Evolutionary conservation across 92 coral and sea anemone genomes (phyloP), one percentile per base, ranked within the genome.

Genomic region (Paragorgia papillata): DNA sequence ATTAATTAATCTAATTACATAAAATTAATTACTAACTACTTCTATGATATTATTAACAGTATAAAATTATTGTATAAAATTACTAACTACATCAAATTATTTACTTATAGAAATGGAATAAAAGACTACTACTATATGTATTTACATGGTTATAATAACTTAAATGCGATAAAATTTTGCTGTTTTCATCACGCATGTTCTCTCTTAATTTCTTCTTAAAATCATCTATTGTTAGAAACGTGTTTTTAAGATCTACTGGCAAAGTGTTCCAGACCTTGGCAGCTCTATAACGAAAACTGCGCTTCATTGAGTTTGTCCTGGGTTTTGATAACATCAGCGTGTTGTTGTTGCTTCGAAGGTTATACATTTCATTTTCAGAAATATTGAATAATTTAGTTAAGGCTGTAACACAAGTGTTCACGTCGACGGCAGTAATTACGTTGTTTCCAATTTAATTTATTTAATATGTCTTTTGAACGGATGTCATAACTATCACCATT

Each of bases 401-500:
- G 22, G 33, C 28, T 14, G 5, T 56, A 22, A 14, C 28, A 22
- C 10, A 14, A 13, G 18, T 22, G 7, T 3, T 17, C n/a, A 6
- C n/a, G 5, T 17, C 58, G 17, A 51, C n/a, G 58, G 3, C 20
- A 17, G 21, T 51, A 22, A 22, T 51, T 51, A 17, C 63, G 82
- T 28, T 60, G 43, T 48, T 62, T 29, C 83, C 78, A 66, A 33
- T 44, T 7, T 35, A 79, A 29, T 22, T 37, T 18, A 44, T 33
- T 34, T 57, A 76, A 24, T 19, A 76, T 3, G 4, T 22, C 57
- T n/a, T n/a, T n/a, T 2, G 83, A 79, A 57, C 64, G 64, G 62
- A 35, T 64, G 28, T 75, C 76, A 55, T 79, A 66, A 7, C 33
- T 18, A n/a, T 57, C 30, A 30, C 83, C 77, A 13, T 39, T 48